Conservation (phyloP, 2,888 invertebrate species). For the Tenthredo scrophulariae region DNA sequence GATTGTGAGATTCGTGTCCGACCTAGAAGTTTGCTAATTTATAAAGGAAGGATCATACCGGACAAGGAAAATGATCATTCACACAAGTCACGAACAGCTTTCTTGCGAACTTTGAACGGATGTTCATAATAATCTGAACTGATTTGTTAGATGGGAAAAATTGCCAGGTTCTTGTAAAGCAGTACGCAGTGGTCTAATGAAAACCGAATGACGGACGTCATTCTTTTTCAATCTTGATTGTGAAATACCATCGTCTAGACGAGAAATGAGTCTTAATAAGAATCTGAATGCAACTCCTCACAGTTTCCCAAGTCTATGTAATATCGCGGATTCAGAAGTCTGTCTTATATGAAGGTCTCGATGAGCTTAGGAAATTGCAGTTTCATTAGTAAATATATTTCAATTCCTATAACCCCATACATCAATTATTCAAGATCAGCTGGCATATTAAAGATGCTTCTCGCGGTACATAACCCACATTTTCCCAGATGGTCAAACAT, state of each 20-base stretch:
- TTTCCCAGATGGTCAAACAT: not conserved
- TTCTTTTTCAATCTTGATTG: not conserved
- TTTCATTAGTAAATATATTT: not conserved
- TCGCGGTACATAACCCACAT: not conserved
- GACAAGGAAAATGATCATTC: not conserved
- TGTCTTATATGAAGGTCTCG: not conserved
- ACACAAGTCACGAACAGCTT: not conserved
- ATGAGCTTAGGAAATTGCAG: not conserved
- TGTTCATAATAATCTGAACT: not conserved
- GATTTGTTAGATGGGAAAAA: not conserved
- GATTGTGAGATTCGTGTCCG: not conserved
- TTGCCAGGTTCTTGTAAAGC: not conserved
- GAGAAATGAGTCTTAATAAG: not conserved
- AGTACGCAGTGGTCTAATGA: not conserved
- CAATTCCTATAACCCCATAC: not conserved
- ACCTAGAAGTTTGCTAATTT: not conserved
- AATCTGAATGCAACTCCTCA: not conserved
- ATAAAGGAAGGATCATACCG: not conserved
- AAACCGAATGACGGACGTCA: slow-evolving; percentile 5
- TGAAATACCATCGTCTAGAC: not conserved
- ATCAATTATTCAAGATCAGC: not conserved
- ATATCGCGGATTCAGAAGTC: not conserved
- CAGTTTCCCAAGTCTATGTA: not conserved
- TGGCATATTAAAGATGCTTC: not conserved
- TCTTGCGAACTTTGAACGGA: not conserved